Base-by-base conservation (phyloP, 2,888 invertebrate species). In the Nemotelus pantherinus region DNA sequence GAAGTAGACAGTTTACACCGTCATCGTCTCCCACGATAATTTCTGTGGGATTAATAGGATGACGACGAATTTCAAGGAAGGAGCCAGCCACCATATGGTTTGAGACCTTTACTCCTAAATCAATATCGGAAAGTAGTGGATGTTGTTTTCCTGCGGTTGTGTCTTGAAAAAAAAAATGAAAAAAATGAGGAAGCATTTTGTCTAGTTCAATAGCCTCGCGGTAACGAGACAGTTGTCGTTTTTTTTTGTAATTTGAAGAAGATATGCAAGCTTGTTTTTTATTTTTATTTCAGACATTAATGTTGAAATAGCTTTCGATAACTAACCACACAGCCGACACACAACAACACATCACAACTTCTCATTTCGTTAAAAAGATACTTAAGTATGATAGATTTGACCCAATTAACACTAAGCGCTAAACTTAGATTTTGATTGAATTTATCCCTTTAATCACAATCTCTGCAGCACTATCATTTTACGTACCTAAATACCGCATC, bases 11-110 rank as follows among this genome's bases (percentile, higher is more conserved):
- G 55, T 68, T n/a, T 48, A 50, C 47, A 48, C 50, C n/a, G 48
- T 55, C 39, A 41, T 48, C 48, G 57, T 74, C 74, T 74, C 74
- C 74, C 74, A 74, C 74, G 63, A 74, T 74, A 39, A 50, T 68
- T 50, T 45, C 3, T 65, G 41, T 25, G 25, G 25, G 25, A 25
- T 25, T 25, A 25, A 25, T 25, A 25, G 25, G 25, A 25, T 25
- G 25, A 25, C 25, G 64, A 64, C 1, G 39, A 53, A 47, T n/a
- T 72, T 25, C 3, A 47, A 41, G 41, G 58, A 58, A 58, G 44
- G 41, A 58, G 72, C 58, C 60, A 9, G 41, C 9, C 47, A 63
- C 60, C 74, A 74, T 74, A 47, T 74, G 74, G 39, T 74, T 48
- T 45, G 3, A 10, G 25, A 45, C 63, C 48, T 63, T 63, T 48